Evolutionary conservation across 2,113 vertebrate genomes (phyloP).

Genomic region (Myrmecobius fasciatus): DNA sequence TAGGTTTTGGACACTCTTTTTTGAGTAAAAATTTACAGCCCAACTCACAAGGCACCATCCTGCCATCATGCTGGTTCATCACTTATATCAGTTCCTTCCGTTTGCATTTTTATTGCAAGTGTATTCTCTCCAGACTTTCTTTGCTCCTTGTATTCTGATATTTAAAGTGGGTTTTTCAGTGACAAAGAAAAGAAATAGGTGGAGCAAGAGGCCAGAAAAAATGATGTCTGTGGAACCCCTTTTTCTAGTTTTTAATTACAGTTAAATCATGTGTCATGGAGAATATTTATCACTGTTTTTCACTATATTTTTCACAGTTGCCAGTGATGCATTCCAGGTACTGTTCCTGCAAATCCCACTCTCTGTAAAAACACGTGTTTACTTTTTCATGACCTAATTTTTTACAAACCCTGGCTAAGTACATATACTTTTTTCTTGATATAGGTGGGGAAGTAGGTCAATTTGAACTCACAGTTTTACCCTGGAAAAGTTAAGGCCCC

Average conservation of each 20-base stretch:
- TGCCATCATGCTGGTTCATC: background rate
- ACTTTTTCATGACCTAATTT: background rate
- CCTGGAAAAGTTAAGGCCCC: background rate
- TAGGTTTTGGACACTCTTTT: background rate
- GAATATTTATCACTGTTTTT: background rate
- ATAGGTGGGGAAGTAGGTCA: background rate
- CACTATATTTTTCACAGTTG: background rate
- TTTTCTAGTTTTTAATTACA: background rate
- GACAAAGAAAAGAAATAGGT: background rate
- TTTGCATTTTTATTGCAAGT: background rate
- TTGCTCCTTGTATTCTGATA: background rate
- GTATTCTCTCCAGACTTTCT: conserved; percentile 9
- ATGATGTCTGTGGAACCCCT: background rate
- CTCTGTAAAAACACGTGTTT: background rate
- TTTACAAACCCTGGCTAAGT: background rate
- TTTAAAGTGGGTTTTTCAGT: background rate
- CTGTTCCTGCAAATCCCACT: background rate
- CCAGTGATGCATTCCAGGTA: background rate
- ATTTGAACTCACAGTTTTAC: background rate
- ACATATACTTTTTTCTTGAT: background rate
- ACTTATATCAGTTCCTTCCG: conserved; percentile 17
- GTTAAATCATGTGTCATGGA: background rate
- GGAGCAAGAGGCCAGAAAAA: background rate
- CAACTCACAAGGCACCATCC: background rate
- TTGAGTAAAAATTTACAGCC: conserved; percentile 11